Evolutionary conservation across 2,888 invertebrate genomes (phyloP).

Genomic region (Sepioteuthis lessoniana): DNA sequence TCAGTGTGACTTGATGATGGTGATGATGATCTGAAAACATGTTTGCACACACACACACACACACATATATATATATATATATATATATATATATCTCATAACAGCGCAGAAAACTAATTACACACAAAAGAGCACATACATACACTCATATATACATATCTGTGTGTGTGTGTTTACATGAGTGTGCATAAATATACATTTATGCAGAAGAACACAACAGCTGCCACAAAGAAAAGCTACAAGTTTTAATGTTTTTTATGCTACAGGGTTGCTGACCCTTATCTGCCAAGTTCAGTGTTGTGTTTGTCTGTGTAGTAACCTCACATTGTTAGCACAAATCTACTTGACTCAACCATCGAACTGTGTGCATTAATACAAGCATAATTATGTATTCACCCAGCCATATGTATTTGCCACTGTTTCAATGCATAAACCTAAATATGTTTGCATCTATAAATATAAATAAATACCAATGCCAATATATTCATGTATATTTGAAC

Average conservation of each 20-base stretch:
- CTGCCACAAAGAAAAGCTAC: neutral
- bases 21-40: neutral
- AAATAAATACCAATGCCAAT: neutral
- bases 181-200: neutral
- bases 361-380: neutral
- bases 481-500: neutral
- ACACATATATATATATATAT: too few relatives aligned
- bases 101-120: neutral
- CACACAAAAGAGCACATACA: too few relatives aligned
- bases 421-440: neutral
- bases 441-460: neutral
- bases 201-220: neutral
- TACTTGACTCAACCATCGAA: neutral
- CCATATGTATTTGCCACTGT: neutral
- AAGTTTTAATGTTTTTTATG: neutral
- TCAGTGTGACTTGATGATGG: too few relatives aligned
- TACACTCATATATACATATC: too few relatives aligned
- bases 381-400: too few relatives aligned
- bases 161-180: too few relatives aligned
- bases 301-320: neutral
- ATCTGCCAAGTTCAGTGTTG: neutral
- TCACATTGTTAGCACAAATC: neutral
- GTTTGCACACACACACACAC: too few relatives aligned
- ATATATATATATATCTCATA: neutral
- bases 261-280: neutral